phyloP scores from a whole-genome alignment of 1,140 invertebrate species.

The Coenobita brevimanus region DNA sequence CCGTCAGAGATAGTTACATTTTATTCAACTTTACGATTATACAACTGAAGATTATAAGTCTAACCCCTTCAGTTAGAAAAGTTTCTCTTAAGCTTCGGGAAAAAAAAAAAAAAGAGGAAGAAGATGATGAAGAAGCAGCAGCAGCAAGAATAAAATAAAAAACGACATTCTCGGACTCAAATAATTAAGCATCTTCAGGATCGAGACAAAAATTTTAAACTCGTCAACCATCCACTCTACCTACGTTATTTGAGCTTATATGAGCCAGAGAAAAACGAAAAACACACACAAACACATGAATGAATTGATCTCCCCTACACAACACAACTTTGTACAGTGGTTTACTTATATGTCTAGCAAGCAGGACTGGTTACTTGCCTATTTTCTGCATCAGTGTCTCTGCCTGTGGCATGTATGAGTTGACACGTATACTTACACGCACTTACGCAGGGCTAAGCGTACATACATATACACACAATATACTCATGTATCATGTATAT shows the following conservation, averaged over 20 bases:
- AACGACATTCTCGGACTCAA: too few relatives aligned
- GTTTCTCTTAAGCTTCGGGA: too few relatives aligned
- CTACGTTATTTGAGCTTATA: slow-evolving; percentile 60
- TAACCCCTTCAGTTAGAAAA: too few relatives aligned
- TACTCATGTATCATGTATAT: too few relatives aligned
- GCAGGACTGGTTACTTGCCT: slow-evolving; percentile 58
- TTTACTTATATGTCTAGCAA: slow-evolving; percentile 65
- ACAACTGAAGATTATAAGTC: too few relatives aligned
- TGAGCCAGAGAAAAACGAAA: slow-evolving; percentile 56
- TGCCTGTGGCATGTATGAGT: slow-evolving; percentile 30
- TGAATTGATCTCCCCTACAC: slow-evolving; percentile 58
- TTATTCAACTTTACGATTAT: too few relatives aligned
- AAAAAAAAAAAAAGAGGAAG: too few relatives aligned
- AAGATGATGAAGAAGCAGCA: too few relatives aligned
- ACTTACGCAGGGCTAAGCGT: neutral
- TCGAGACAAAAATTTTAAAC: slow-evolving; percentile 23
- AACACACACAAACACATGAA: slow-evolving; percentile 32
- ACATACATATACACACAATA: neutral
- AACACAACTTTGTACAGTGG: slow-evolving; percentile 66
- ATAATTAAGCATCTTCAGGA: too few relatives aligned
- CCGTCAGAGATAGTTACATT: too few relatives aligned
- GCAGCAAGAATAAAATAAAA: too few relatives aligned
- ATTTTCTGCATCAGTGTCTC: slow-evolving; percentile 64
- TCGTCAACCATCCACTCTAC: slow-evolving; percentile 41
- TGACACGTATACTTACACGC: slow-evolving; percentile 12